Base-by-base conservation (phyloP, 2,888 invertebrate genomes). In the Cheilosia scutellata region DNA sequence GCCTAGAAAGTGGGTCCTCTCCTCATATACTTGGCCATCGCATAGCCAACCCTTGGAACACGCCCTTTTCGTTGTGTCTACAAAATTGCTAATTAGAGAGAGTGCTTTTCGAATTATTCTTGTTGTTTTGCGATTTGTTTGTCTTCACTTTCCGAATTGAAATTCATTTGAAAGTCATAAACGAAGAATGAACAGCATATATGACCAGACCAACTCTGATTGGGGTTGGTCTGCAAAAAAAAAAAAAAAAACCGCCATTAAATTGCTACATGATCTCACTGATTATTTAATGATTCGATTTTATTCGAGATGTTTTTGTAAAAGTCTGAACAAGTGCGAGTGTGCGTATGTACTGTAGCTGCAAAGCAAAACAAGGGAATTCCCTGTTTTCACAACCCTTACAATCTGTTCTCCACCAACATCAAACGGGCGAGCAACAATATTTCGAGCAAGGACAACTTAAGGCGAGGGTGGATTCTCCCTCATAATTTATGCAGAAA, bases 1-100 rank as follows among this genome's bases (percentile, higher is more conserved):
- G 13, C 5, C 49, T 27, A n/a, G n/a, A 63, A 40, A 47, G 25
- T 27, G 29, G 16, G 47, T 58, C 58, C 51, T 57, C 31, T 11
- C 42, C 51, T 58, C 9, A 25, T 37, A 66, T 75, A 49, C 37
- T 42, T 57, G 51, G 57, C 49, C 60, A 37, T 9, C 37, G 9
- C 37, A 11, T 37, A 37, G 1, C 40, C 37, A 62, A 68, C 37
- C 76, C 55, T 44, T 49, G 57, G 37, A 63, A 57, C 76, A 82
- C 82, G 51, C 82, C 82, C 70, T 82, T 76, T 76, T 70, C n/a
- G 63, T 74, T 76, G 70, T 76, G 82, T 57, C 76, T 70, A 76
- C 76, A 76, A 82, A 1, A 76, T 70, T 75, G 57, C 76, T 76
- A 82, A 82, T 82, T 82, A 82, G 68, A 65, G 57, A 76, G 57